phyloP scores from a whole-genome alignment of 2,113 vertebrate species.

The Scopus umbretta region DNA sequence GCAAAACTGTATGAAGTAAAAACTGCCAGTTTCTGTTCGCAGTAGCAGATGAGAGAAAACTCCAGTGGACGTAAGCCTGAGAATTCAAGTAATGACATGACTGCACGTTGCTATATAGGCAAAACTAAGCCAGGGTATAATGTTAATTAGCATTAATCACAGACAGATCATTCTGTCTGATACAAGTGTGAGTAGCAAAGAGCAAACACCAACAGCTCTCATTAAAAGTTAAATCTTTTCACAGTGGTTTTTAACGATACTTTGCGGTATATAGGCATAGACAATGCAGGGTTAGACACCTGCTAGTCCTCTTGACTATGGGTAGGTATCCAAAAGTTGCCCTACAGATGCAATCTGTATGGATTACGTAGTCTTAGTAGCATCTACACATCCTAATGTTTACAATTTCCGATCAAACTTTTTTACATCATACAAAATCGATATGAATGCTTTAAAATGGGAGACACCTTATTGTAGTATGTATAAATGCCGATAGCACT shows the following conservation, averaged over 20 bases:
- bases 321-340: neutral
- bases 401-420: neutral
- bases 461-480: neutral
- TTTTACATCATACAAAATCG: neutral
- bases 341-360: neutral
- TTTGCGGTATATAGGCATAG: neutral
- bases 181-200: neutral
- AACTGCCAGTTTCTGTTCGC: neutral
- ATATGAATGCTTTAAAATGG: neutral
- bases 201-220: neutral
- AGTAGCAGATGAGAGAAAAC: neutral
- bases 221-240: neutral
- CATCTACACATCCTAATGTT: neutral
- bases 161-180: neutral
- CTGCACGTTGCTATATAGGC: neutral
- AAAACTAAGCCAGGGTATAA: neutral
- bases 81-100: neutral
- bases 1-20: neutral
- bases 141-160: neutral
- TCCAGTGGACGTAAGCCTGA: neutral
- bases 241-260: neutral
- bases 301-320: neutral
- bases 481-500: neutral
- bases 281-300: neutral
- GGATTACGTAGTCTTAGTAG: neutral